phyloP scores from a whole-genome alignment of 2,888 invertebrate species.

The Cremastinae sp. region DNA sequence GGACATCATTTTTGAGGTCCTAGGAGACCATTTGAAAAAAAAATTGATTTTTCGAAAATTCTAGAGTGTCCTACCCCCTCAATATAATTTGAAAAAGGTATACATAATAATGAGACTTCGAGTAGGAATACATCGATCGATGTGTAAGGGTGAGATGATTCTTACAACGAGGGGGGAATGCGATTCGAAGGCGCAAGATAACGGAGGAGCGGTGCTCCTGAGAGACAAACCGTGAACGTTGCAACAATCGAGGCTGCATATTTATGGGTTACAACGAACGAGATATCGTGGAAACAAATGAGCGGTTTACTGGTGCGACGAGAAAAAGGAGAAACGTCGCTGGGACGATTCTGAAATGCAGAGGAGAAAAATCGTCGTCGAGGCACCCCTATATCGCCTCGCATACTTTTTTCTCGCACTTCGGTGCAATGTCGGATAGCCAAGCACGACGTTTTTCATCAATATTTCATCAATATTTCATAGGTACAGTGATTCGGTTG shows the following conservation, averaged over 20 bases:
- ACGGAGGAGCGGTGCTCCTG: neutral
- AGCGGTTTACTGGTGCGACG: slow-evolving; percentile 17
- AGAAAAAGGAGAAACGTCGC: slow-evolving; percentile 7
- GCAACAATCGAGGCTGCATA: slow-evolving; percentile 39
- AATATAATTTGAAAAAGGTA: no score
- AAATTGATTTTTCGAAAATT: no score
- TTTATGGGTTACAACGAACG: slow-evolving; percentile 42
- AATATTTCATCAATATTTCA: slow-evolving; percentile 59
- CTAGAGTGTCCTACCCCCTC: no score
- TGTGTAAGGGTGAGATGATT: no score
- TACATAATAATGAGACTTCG: no score
- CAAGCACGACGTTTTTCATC: slow-evolving; percentile 31
- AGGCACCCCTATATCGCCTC: no score
- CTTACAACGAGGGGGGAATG: no score
- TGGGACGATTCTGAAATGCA: neutral
- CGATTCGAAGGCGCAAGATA: neutral
- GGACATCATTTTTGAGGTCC: no score
- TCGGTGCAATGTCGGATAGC: neutral
- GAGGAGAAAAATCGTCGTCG: slow-evolving; percentile 25
- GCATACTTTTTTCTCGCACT: slow-evolving; percentile 19
- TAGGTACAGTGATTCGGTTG: slow-evolving; percentile 32
- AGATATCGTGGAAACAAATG: slow-evolving; percentile 22
- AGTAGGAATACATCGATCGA: no score
- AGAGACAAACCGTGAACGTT: neutral
- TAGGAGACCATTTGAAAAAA: no score